Evolutionary conservation across 1,140 invertebrate species (phyloP).

Genomic region (Nylanderia fulva): DNA sequence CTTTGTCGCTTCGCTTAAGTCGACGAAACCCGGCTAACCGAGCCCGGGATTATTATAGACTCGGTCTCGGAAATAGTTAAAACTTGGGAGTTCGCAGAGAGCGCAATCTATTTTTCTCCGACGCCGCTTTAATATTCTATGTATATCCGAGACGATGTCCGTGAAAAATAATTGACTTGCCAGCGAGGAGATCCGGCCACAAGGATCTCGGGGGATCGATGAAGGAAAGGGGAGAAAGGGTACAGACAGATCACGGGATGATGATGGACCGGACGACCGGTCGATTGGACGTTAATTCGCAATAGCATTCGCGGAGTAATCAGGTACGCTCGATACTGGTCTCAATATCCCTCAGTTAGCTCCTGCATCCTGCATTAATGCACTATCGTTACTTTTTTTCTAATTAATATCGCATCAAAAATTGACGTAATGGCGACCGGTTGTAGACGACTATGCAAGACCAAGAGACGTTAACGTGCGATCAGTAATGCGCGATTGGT

Average conservation of each 20-base stretch:
- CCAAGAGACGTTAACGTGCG: background rate
- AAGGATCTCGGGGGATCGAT: conserved; percentile 27
- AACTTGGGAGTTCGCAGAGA: conserved; percentile 68
- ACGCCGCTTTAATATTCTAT: conserved; percentile 74
- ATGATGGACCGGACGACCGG: background rate
- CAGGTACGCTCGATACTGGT: background rate
- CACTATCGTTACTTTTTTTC: background rate
- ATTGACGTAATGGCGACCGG: conserved; percentile 14
- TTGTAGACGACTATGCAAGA: background rate
- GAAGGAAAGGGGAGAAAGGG: background rate
- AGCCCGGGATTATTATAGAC: conserved; percentile 70
- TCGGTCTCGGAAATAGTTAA: conserved; percentile 76
- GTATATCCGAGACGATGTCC: conserved; percentile 68
- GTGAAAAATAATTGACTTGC: conserved; percentile 71
- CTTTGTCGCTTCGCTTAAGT: conserved; percentile 60
- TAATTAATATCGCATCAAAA: conserved; percentile 49
- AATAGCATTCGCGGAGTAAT: conserved; percentile 12
- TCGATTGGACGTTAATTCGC: conserved; percentile 37
- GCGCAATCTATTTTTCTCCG: conserved; percentile 48
- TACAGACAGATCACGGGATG: conserved; percentile 21
- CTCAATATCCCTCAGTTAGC: conserved; percentile 10
- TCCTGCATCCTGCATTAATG: background rate
- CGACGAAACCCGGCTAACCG: conserved; percentile 24
- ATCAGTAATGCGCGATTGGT: background rate
- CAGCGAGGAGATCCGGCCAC: conserved; percentile 8